phyloP scores from a whole-genome alignment of 2,113 vertebrate species.

The Microtus pennsylvanicus region DNA sequence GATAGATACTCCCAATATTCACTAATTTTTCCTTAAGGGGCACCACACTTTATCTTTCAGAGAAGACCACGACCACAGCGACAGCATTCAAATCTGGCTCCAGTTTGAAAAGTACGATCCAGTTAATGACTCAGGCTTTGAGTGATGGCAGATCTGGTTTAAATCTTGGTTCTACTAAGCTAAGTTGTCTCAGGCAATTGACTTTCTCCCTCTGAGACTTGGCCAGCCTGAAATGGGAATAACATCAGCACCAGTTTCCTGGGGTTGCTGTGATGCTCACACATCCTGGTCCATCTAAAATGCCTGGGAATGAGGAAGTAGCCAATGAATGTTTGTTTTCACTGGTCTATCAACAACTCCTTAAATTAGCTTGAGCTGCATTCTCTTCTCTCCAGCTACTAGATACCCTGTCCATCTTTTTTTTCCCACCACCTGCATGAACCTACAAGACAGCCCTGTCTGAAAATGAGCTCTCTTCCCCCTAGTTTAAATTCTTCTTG shows the following conservation, averaged over 20 bases:
- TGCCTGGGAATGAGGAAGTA: background rate
- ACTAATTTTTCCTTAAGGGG: background rate
- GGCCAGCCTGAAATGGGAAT: background rate
- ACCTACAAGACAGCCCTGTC: background rate
- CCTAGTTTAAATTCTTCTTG: background rate
- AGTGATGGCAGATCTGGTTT: background rate
- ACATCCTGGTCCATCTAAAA: background rate
- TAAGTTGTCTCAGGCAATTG: background rate
- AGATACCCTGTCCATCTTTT: background rate
- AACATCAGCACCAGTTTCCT: background rate
- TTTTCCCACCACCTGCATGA: background rate
- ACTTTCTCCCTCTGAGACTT: background rate
- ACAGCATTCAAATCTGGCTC: slow-evolving; percentile 34
- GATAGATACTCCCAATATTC: background rate
- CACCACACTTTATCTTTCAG: background rate
- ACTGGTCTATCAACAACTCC: background rate
- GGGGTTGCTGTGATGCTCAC: background rate
- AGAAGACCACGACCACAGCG: background rate
- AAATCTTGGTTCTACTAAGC: background rate
- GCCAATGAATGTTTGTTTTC: background rate
- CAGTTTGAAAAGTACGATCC: background rate
- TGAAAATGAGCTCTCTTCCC: background rate
- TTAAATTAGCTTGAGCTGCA: background rate
- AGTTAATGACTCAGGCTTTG: background rate
- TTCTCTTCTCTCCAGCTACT: background rate